Conservation (phyloP, 2,888 invertebrate species). For the Phengaris arion region DNA sequence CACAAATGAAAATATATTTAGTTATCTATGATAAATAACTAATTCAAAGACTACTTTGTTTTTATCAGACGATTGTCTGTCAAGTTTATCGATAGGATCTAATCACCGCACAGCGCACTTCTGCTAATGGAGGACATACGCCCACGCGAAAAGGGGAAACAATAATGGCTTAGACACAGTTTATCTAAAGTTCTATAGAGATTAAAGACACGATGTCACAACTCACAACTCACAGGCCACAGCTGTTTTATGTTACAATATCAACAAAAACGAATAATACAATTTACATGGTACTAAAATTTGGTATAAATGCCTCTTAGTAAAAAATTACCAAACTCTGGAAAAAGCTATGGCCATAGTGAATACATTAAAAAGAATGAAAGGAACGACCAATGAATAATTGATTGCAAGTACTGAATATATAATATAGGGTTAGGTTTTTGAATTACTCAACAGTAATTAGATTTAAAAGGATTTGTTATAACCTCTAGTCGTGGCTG, state of each 20-base stretch:
- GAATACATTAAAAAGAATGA: no score
- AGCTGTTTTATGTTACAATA: no score
- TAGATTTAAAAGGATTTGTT: no score
- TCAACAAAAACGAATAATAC: no score
- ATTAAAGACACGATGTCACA: background rate
- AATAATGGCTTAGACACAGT: slow-evolving; percentile 8
- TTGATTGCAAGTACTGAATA: no score
- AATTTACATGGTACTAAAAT: no score
- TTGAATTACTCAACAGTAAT: background rate
- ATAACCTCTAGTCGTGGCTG: no score
- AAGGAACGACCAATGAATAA: no score
- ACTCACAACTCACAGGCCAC: background rate
- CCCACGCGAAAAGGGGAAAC: background rate
- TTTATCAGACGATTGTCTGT: background rate
- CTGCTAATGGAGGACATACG: background rate
- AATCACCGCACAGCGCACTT: background rate
- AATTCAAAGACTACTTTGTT: background rate
- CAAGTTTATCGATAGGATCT: background rate
- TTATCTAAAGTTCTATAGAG: background rate
- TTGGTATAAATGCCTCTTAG: no score
- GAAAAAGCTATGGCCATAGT: no score
- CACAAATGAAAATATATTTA: background rate
- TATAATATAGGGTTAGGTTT: background rate
- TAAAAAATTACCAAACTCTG: no score
- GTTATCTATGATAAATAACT: slow-evolving; percentile 4